Base-by-base conservation (phyloP, 2,797 vertebrate species). In the Cossypha niveicapilla region DNA sequence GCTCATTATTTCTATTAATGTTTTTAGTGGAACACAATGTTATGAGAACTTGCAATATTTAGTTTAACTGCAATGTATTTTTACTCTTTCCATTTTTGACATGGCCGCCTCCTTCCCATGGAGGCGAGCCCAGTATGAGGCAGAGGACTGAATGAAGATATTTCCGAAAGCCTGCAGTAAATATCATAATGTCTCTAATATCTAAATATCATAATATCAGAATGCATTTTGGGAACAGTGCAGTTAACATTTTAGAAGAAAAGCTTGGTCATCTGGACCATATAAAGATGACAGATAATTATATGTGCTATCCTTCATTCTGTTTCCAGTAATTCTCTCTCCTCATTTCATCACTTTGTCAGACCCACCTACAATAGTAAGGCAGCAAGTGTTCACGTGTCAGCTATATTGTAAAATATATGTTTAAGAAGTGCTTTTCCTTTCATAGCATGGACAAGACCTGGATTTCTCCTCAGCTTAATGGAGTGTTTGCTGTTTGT, bases 241-340 rank as follows among this genome's bases (percentile, higher is more conserved):
- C 51, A 76, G 78, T 32, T 32, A 62, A 35, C 39, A 41, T 87
- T 93, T 89, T 37, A 62, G 84, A 82, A 78, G 44, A 81, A 80
- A 48, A 86, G 39, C 45, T 79, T 75, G 50, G 74, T 91, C 87
- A 87, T 78, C 35, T 91, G 77, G 78, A 58, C 78, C 21, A 1
- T 74, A 13, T 50, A 51, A 80, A 77, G 58, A 50, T 45, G 42
- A 71, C 48, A 45, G 60, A 77, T 74, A 77, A 90, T 90, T 72
- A 35, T 17, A 17, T 42, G 14, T 2, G 4, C 62, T 78, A 42
- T 65, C 71, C 57, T 72, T 88, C 58, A 32, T 86, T 78, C 60
- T 75, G 0, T 19, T 88, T 76, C 53, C 39, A 72, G 67, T 72
- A 27, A 58, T 82, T 92, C 32, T 70, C 15, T 74, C 22, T 90